These are phyloP conservation scores for Epinephelus moara DNA, from an alignment of 2,113 vertebrate species.

Conservation along the genomic window DNA sequence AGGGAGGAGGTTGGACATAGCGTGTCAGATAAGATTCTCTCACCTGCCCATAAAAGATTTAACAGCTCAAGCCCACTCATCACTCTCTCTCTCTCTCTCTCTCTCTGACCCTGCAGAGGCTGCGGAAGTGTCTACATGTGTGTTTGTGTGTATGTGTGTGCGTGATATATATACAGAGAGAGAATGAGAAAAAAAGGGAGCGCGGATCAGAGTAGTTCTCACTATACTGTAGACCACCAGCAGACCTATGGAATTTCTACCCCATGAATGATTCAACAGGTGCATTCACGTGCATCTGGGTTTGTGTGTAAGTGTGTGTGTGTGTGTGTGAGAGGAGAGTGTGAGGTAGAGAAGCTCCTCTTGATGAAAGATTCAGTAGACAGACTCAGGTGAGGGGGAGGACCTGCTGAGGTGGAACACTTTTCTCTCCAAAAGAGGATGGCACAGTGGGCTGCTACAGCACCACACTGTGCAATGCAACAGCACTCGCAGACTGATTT, in stretches of 20 bases:
- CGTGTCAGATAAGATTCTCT: constrained; percentile 80
- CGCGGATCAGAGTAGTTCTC: constrained; percentile 44
- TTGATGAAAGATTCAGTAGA: constrained; percentile 83
- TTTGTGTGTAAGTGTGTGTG: constrained; percentile 5
- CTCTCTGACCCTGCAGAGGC: constrained; percentile 66
- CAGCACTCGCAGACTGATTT: constrained; percentile 68
- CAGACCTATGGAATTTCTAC: constrained; percentile 76
- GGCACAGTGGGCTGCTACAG: constrained; percentile 75
- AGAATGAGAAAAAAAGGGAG: constrained; percentile 13
- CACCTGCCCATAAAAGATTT: constrained; percentile 83
- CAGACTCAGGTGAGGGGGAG: constrained; percentile 78
- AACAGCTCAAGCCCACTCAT: constrained; percentile 77
- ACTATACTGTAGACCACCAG: constrained; percentile 61
- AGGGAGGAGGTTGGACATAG: constrained; percentile 71
- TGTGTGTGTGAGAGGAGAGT: constrained; percentile 4
- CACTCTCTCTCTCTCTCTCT: constrained; percentile 63
- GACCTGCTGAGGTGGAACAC: constrained; percentile 81
- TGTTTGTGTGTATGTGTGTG: constrained; percentile 44
- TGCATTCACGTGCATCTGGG: constrained; percentile 23
- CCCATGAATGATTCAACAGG: constrained; percentile 82
- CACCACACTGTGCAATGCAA: constrained; percentile 67
- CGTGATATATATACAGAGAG: neutral
- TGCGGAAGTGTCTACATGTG: constrained; percentile 52
- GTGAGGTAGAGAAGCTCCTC: constrained; percentile 57
- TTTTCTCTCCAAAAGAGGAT: constrained; percentile 76